Conservation (phyloP, 2,113 vertebrate species). For the Guaruba guarouba region DNA sequence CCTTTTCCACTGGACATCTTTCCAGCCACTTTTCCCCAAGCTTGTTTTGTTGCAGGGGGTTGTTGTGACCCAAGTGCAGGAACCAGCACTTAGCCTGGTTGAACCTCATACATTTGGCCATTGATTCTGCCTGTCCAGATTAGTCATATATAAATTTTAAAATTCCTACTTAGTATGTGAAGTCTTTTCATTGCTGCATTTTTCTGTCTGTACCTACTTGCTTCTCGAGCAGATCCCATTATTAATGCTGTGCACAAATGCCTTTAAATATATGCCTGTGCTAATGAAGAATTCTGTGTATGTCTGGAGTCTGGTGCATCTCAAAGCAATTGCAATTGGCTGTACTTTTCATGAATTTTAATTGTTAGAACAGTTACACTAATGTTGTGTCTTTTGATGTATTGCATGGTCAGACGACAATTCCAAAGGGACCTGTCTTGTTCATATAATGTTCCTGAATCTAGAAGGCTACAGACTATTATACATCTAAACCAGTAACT, state of each 20-base stretch:
- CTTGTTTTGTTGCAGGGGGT: neutral
- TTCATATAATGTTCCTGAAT: neutral
- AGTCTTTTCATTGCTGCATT: neutral
- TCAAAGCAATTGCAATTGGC: neutral
- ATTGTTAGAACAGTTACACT: neutral
- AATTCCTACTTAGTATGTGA: neutral
- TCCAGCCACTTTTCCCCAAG: neutral
- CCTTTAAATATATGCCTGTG: neutral
- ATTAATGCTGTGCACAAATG: neutral
- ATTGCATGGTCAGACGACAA: neutral
- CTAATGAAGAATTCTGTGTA: neutral
- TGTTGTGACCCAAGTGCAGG: neutral
- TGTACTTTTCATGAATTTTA: neutral
- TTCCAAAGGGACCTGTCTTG: neutral
- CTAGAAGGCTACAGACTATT: neutral
- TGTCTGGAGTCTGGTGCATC: neutral
- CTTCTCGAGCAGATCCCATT: neutral
- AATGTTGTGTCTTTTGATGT: conserved; percentile 9
- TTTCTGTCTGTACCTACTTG: neutral
- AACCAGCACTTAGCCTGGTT: neutral
- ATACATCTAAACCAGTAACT: neutral
- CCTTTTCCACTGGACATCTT: neutral
- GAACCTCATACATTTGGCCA: neutral
- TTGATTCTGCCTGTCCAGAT: neutral
- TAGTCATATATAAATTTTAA: neutral